A percentile compares a stretch with the other conserved stretches of the same genome.
Conservation (phyloP, 2,888 invertebrate genomes). For the Pseudolycoriella hygida region DNA sequence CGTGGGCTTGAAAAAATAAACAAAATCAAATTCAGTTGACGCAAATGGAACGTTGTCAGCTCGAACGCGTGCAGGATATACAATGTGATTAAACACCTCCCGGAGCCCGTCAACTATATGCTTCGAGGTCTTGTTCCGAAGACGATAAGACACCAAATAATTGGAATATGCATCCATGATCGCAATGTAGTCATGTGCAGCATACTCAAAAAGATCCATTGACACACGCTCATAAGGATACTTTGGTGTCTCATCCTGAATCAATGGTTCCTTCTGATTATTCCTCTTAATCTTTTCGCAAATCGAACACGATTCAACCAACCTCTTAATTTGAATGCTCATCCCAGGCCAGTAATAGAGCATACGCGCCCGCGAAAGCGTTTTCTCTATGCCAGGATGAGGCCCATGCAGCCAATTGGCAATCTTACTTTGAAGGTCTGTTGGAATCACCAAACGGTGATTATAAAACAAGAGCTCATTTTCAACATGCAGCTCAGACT, state of each 20-base stretch:
- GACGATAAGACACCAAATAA: no score
- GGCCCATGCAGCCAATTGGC: slow-evolving; percentile 8
- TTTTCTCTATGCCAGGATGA: slow-evolving; percentile 12
- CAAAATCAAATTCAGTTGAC: no score
- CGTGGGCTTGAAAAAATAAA: no score
- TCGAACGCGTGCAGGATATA: no score
- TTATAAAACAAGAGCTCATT: no score
- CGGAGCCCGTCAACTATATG: slow-evolving; percentile 8
- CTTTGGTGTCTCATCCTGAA: slow-evolving; percentile 10
- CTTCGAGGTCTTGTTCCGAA: slow-evolving; percentile 7
- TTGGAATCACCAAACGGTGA: slow-evolving; percentile 5
- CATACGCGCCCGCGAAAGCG: slow-evolving; percentile 11
- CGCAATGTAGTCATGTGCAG: slow-evolving; percentile 8
- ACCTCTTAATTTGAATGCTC: slow-evolving; percentile 9
- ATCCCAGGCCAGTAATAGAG: slow-evolving; percentile 12
- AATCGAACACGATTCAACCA: slow-evolving; percentile 4
- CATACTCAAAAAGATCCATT: slow-evolving; percentile 10
- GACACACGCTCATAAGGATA: slow-evolving; percentile 13
- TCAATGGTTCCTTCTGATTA: no score
- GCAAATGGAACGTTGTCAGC: no score
- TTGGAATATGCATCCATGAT: no score
- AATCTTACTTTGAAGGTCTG: slow-evolving; percentile 5
- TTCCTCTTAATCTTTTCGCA: slow-evolving; percentile 10
- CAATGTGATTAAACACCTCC: slow-evolving; percentile 11
- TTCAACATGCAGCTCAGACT: slow-evolving; percentile 8